phyloP scores from a whole-genome alignment of 1,140 invertebrate species.

The Doryteuthis pealeii region DNA sequence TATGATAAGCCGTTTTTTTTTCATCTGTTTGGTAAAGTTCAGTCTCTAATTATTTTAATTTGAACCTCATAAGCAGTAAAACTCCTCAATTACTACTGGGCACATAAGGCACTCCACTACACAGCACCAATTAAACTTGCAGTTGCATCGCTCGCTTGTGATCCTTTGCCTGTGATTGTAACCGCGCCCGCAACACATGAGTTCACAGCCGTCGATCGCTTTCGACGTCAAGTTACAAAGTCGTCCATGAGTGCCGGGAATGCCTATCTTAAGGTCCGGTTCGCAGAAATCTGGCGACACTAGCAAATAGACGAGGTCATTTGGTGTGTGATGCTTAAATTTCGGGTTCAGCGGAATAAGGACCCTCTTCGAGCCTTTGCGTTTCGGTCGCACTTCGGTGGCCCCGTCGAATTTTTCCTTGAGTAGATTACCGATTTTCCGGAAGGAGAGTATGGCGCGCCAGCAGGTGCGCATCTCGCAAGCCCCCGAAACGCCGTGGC shows the following conservation, averaged over 20 bases:
- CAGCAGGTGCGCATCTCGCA: slow-evolving; percentile 95
- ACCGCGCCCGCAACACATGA: slow-evolving; percentile 65
- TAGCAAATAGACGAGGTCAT: slow-evolving; percentile 87
- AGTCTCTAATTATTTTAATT: no score
- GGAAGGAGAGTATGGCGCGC: slow-evolving; percentile 84
- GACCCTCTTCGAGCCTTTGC: slow-evolving; percentile 34
- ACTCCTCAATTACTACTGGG: slow-evolving; percentile 51
- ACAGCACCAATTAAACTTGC: slow-evolving; percentile 65
- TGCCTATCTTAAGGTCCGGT: slow-evolving; percentile 65
- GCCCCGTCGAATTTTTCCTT: slow-evolving; percentile 83
- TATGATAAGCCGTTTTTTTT: no score
- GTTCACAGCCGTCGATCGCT: slow-evolving; percentile 62
- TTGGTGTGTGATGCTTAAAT: slow-evolving; percentile 54
- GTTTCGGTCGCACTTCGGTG: slow-evolving; percentile 66
- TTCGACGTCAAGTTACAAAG: slow-evolving; percentile 61
- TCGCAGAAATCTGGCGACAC: slow-evolving; percentile 95
- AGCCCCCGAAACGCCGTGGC: slow-evolving; percentile 94
- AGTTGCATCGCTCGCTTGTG: slow-evolving; percentile 69
- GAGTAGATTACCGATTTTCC: slow-evolving; percentile 77
- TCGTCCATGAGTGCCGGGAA: slow-evolving; percentile 57
- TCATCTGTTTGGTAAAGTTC: no score
- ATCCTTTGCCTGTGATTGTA: slow-evolving; percentile 65
- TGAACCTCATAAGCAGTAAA: slow-evolving; percentile 49
- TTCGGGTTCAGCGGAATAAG: slow-evolving; percentile 54
- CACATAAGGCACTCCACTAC: slow-evolving; percentile 62